Base-by-base conservation (phyloP, 2,888 invertebrate genomes). In the Limnephilus auricula region DNA sequence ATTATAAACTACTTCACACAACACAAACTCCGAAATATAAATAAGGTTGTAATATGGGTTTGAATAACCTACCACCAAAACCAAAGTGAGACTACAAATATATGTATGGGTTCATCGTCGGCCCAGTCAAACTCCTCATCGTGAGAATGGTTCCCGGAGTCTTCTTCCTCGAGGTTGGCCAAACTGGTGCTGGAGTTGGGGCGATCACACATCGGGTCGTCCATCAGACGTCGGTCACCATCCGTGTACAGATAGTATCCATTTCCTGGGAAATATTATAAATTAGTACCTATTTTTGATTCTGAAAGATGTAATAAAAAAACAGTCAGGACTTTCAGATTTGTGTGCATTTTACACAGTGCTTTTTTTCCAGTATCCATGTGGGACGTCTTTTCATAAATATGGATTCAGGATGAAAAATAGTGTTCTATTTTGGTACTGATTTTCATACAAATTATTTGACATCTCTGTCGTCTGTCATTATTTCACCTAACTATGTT, bases 181-280 rank as follows among this genome's bases (percentile, higher is more conserved):
- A 90, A 37, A 40, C 90, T 92, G 1, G 88, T 90, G 93, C 91
- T 91, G 9, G 79, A 78, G 93, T 92, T 79, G 83, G 93, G 92
- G 85, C 94, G 92, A 84, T 95, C 94, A 84, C 95, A 95, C 92
- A 95, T 94, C 4, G 95, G 95, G 92, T 95, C 95, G 15, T 95
- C 94, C 0, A 95, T 95, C 93, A 95, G 94, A 93, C 95, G 96
- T 94, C 95, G 95, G 0, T 96, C 96, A 89, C 96, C 95, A 93
- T 96, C 95, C 0, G 97, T 96, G 94, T 97, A 98, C 0, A 98
- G 96, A 94, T 97, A 98, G 95, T 97, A 98, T 13, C 98, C 98
- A 94, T 98, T 97, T 2, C 96, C 97, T 97, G 94, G n/a, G 89
- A 92, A 83, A 32, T 80, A 80, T 80, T 80, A 45, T 15, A 13